Conservation (phyloP, 1,140 invertebrate species). For the Eumaeus atala region DNA sequence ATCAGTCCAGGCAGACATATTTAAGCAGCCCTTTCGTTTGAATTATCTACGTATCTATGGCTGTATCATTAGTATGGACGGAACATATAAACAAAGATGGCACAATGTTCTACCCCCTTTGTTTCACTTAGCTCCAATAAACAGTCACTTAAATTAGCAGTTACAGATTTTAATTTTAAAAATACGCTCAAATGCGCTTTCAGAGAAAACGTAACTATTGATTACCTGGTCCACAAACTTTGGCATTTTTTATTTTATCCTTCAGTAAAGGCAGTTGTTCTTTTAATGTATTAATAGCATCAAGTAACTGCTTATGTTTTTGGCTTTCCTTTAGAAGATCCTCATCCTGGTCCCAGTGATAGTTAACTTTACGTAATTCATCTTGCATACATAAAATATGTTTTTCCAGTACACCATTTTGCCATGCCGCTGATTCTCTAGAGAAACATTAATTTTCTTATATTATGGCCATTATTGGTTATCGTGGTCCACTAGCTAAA, state of each 20-base stretch:
- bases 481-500: neutral
- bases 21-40: no score
- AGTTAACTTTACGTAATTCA: conserved; percentile 57
- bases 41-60: no score
- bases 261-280: conserved; percentile 57
- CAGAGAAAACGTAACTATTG: no score
- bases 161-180: no score
- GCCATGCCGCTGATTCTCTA: conserved; percentile 63
- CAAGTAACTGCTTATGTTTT: conserved; percentile 52
- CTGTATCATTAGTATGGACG: no score
- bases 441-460: neutral
- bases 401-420: conserved; percentile 66
- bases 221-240: conserved; percentile 60
- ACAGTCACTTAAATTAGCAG: no score
- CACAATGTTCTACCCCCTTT: no score
- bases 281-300: conserved; percentile 53
- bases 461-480: no score
- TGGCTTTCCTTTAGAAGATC: conserved; percentile 50
- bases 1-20: no score
- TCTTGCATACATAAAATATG: conserved; percentile 65
- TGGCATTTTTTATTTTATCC: conserved; percentile 65
- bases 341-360: conserved; percentile 57
- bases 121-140: no score
- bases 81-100: no score
- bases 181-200: no score